A percentile compares a stretch with the other conserved stretches of the same genome.
These are phyloP conservation scores for Rhaphigaster nebulosa DNA, from an alignment of 2,888 invertebrate genomes.

Conservation along the genomic window DNA sequence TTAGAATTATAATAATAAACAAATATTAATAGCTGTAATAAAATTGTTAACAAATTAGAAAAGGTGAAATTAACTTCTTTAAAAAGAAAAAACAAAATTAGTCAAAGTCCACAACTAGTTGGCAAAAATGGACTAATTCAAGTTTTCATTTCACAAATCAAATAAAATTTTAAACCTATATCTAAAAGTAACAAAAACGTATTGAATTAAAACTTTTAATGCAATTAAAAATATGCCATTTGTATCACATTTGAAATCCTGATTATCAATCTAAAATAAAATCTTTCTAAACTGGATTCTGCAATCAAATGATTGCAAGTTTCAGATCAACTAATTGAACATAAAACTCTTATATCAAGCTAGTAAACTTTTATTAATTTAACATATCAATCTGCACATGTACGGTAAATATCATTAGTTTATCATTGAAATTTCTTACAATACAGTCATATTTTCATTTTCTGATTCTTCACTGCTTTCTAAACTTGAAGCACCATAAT, in stretches of 20 bases:
- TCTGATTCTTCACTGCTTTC: conserved; percentile 68
- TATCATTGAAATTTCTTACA: conserved; percentile 67
- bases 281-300: not conserved
- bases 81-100: too few species aligned
- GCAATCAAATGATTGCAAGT: not conserved
- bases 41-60: too few species aligned
- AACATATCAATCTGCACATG: not conserved
- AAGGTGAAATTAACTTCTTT: too few species aligned
- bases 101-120: not conserved
- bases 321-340: not conserved
- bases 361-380: not conserved
- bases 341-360: not conserved
- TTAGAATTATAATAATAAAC: too few species aligned
- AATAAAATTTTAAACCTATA: not conserved
- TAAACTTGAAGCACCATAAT: conserved; percentile 74
- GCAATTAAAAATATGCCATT: not conserved
- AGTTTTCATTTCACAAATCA: not conserved
- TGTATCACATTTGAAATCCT: not conserved
- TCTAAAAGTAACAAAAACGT: not conserved
- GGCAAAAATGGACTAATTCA: not conserved
- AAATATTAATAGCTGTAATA: too few species aligned
- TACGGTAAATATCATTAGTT: not conserved
- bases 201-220: not conserved
- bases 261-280: not conserved
- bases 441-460: conserved; percentile 68